Evolutionary conservation across 1,140 invertebrate species (phyloP), one percentile per base, ranked within the genome.

Genomic region (Limonius californicus): DNA sequence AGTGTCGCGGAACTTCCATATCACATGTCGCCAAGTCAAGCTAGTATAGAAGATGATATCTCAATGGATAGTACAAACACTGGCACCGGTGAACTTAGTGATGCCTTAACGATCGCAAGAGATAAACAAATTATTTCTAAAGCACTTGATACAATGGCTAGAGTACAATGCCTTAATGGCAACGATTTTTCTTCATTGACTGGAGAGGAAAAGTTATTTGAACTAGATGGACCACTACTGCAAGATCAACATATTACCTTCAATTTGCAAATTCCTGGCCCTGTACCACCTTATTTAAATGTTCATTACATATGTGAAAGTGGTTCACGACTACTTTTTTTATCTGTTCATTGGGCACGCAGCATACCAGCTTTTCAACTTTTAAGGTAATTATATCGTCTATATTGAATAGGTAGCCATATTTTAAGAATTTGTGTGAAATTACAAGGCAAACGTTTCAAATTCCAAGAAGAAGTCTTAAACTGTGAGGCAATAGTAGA

Each of bases 291-390:
- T 14, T 92, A 89, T 78, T 81, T 92, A 56, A 94, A 92, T 72
- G 85, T 92, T 63, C 90, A 94, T 78, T 94, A 91, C 71, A 92
- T 97, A 53, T 95, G 92, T 80, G 94, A 97, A 80, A 93, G 89
- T 74, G 91, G 92, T 6, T 94, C 92, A 14, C 81, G 94, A 66
- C 80, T 97, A 43, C 80, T 97, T 27, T 95, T 97, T 74, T 80
- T 93, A 6, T 91, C 91, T 1, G 87, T 96, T 67, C 90, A 95
- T 75, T 96, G 93, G 90, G 86, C 91, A 27, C 82, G 90, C 72
- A 90, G 88, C 73, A 86, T 96, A 65, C 84, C 86, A 56, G 89
- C 88, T 3, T 94, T 95, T 77, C 87, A 92, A 76, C 81, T 86
- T 56, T 82, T 95, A 68, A 86, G 82, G 89, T 91, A 76, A 43